These are phyloP conservation scores for Sandelia bainsii DNA, from an alignment of 2,797 vertebrate species.

Conservation along the genomic window DNA sequence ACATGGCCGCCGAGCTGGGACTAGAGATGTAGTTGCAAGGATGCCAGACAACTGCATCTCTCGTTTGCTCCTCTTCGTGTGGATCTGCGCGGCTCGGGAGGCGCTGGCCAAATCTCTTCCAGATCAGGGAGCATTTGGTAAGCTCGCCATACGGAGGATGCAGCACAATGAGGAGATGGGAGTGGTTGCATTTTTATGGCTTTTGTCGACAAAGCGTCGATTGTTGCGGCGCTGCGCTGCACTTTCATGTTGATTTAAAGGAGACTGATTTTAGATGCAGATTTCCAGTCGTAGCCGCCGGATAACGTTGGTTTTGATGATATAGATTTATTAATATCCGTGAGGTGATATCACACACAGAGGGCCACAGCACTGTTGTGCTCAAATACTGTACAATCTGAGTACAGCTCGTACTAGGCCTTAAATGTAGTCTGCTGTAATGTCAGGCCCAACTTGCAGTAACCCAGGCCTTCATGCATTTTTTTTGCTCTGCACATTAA, in stretches of 20 bases:
- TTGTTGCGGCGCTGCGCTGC: slow-evolving; percentile 16
- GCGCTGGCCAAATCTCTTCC: slow-evolving; percentile 78
- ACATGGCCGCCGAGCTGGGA: slow-evolving; percentile 56
- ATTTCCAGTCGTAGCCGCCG: background rate
- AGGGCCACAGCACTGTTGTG: slow-evolving; percentile 14
- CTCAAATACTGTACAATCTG: background rate
- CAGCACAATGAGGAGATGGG: slow-evolving; percentile 78
- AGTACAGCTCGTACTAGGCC: slow-evolving; percentile 15
- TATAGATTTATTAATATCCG: background rate
- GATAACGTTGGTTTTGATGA: background rate
- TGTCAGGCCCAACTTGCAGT: slow-evolving; percentile 34
- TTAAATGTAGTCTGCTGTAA: background rate
- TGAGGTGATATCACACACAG: background rate
- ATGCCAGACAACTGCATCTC: slow-evolving; percentile 76
- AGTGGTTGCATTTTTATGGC: slow-evolving; percentile 74
- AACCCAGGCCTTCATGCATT: slow-evolving; percentile 24
- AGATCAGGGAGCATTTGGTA: slow-evolving; percentile 81
- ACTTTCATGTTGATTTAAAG: fast-evolving
- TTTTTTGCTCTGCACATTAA: slow-evolving; percentile 1
- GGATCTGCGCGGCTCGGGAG: slow-evolving; percentile 66
- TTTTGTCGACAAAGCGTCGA: slow-evolving; percentile 63
- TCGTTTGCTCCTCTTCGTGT: slow-evolving; percentile 76
- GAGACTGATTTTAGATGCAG: background rate
- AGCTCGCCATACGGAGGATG: slow-evolving; percentile 71
- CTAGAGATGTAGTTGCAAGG: slow-evolving; percentile 78